Evolutionary conservation across 2,888 invertebrate genomes (phyloP).

Genomic region (Deilephila porcellus): DNA sequence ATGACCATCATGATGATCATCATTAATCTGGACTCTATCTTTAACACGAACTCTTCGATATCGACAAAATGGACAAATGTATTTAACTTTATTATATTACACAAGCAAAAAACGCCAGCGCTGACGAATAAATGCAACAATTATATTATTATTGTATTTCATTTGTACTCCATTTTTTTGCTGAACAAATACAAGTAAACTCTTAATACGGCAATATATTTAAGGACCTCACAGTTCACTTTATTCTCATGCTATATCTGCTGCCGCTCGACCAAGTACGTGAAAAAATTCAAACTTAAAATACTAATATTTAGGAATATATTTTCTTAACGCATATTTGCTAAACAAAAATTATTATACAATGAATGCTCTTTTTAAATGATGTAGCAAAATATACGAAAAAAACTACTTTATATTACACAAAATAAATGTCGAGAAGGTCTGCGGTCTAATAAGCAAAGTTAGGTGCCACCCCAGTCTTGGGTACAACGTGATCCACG

Average conservation of each 20-base stretch:
- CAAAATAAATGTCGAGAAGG: not conserved
- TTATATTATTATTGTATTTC: conserved; percentile 28
- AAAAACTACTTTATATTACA: not conserved
- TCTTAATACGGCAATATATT: too few species aligned
- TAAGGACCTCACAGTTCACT: too few species aligned
- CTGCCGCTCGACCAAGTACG: too few species aligned
- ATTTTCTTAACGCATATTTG: too few species aligned
- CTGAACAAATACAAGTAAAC: too few species aligned
- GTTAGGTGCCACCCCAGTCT: conserved; percentile 9
- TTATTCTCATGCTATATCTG: too few species aligned
- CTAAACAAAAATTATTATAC: too few species aligned
- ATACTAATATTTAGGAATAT: too few species aligned
- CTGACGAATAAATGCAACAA: conserved; percentile 54
- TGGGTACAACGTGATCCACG: conserved; percentile 54
- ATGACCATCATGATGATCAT: conserved; percentile 45
- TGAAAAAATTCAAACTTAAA: too few species aligned
- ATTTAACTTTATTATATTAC: conserved; percentile 34
- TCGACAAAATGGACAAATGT: conserved; percentile 49
- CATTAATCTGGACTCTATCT: conserved; percentile 52
- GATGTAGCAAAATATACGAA: not conserved
- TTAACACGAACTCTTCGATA: conserved; percentile 48
- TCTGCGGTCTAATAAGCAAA: not conserved
- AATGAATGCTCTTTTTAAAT: not conserved
- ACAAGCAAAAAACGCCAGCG: conserved; percentile 52
- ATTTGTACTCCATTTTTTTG: not conserved